Percentiles rank a stretch among this genome's conserved stretches.
These are phyloP conservation scores for Bufo gargarizans DNA, from an alignment of 2,113 vertebrate genomes.

Conservation along the genomic window DNA sequence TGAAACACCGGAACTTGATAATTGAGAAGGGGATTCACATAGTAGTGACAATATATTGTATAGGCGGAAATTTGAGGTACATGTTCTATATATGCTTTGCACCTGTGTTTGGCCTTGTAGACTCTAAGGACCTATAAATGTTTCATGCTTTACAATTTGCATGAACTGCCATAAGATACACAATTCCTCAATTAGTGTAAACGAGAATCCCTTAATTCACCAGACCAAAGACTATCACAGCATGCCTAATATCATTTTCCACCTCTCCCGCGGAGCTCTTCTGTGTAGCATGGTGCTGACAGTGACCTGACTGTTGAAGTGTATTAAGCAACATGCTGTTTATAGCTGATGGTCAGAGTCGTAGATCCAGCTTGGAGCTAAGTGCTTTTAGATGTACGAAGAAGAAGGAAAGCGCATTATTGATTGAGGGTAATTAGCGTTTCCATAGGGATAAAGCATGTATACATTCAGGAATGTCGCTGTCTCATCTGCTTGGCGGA, in stretches of 20 bases:
- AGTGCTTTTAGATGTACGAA: slow-evolving; percentile 15
- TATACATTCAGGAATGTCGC: neutral
- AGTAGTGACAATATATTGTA: too few relatives aligned
- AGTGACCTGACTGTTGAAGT: slow-evolving; percentile 31
- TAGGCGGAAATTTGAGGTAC: too few relatives aligned
- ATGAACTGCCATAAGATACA: neutral
- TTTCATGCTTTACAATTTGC: too few relatives aligned
- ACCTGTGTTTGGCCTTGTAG: too few relatives aligned
- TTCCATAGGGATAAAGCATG: slow-evolving; percentile 27
- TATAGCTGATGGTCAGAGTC: neutral
- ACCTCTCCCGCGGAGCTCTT: neutral
- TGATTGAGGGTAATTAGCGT: neutral
- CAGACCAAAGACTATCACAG: neutral
- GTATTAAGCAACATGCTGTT: neutral
- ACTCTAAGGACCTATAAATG: too few relatives aligned
- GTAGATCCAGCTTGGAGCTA: slow-evolving; percentile 2
- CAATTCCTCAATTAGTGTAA: too few relatives aligned
- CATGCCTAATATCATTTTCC: neutral
- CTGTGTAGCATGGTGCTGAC: neutral
- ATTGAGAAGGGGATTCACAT: too few relatives aligned
- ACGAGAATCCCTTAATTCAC: neutral
- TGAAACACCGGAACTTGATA: too few relatives aligned
- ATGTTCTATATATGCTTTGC: too few relatives aligned
- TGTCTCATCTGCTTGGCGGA: too few relatives aligned
- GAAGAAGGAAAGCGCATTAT: neutral